Evolutionary conservation across 2,888 invertebrate genomes (phyloP).

Genomic region (Cataglyphis cursor): DNA sequence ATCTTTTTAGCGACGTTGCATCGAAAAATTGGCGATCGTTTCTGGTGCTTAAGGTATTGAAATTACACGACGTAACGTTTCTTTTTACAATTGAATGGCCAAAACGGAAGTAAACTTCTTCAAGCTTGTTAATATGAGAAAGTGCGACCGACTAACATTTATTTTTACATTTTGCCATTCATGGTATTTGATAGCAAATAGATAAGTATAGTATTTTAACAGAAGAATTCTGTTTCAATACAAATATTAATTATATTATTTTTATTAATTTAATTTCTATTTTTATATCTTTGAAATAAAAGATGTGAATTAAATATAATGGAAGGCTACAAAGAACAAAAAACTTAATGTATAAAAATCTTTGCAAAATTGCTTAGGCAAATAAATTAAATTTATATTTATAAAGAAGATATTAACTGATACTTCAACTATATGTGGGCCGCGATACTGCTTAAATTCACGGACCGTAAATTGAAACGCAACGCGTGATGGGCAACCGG

Average conservation of each 20-base stretch:
- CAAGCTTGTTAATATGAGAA: constrained; percentile 22
- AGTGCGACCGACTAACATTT: constrained; percentile 12
- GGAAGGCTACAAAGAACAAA: constrained; percentile 23
- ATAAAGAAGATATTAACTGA: constrained; percentile 60
- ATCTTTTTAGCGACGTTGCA: neutral
- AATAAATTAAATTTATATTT: constrained; percentile 52
- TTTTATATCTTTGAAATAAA: neutral
- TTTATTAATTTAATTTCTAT: neutral
- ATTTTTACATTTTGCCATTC: constrained; percentile 29
- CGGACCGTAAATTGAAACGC: constrained; percentile 75
- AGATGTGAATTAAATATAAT: neutral
- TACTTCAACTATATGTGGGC: constrained; percentile 70
- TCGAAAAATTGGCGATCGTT: constrained; percentile 8
- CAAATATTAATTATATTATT: neutral
- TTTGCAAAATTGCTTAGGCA: neutral
- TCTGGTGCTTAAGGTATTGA: neutral
- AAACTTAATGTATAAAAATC: neutral
- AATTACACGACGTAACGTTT: neutral
- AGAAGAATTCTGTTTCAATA: neutral
- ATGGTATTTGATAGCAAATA: neutral
- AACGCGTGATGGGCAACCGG: constrained; percentile 68
- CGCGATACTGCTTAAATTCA: constrained; percentile 74
- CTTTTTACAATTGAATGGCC: neutral
- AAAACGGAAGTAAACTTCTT: constrained; percentile 26
- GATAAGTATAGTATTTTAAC: neutral